Conservation (phyloP, 1,140 invertebrate genomes). For the Procambarus clarkii region DNA sequence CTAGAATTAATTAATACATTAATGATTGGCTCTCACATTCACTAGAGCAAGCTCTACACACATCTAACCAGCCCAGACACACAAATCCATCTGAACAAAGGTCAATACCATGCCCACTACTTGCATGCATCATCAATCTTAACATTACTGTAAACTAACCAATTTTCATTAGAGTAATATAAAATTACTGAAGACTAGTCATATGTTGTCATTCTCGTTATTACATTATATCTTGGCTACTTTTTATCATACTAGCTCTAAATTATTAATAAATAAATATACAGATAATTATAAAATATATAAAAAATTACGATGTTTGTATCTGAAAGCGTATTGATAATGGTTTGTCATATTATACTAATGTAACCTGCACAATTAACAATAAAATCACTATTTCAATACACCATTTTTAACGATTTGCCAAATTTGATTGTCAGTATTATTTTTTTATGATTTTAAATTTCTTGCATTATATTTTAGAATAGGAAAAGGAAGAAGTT, state of each 20-base stretch:
- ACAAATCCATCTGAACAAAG: no score
- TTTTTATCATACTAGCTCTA: neutral
- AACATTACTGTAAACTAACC: neutral
- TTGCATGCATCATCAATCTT: neutral
- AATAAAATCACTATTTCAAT: neutral
- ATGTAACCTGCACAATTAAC: neutral
- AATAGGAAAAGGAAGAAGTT: neutral
- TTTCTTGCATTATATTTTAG: neutral
- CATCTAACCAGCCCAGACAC: no score
- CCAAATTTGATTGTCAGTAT: slow-evolving; percentile 5
- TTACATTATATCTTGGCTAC: neutral
- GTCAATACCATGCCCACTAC: no score
- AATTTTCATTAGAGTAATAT: neutral
- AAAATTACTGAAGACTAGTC: neutral
- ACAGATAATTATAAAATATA: neutral
- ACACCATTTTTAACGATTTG: neutral
- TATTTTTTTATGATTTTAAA: neutral
- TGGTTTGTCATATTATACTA: neutral
- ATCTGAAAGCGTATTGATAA: neutral
- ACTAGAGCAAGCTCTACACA: no score
- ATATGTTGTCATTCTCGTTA: neutral
- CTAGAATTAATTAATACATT: no score
- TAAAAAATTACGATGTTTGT: neutral
- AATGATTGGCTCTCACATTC: no score
- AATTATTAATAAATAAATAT: slow-evolving; percentile 1